Conservation (phyloP, 2,797 vertebrate species). For the Neosilurus mollespiculum region DNA sequence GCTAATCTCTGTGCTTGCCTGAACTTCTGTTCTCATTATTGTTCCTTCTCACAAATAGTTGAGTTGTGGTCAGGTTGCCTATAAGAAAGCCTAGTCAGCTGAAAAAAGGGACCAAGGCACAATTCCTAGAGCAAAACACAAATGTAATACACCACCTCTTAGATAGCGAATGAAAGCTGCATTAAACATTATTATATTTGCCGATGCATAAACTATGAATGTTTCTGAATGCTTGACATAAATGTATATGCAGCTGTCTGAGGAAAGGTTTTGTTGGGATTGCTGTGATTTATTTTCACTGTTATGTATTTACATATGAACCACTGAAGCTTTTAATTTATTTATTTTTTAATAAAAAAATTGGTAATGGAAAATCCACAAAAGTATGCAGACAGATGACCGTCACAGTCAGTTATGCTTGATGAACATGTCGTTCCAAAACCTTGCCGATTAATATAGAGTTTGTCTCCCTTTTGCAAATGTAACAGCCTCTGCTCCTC, state of each 20-base stretch:
- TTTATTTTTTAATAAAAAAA: too few relatives aligned
- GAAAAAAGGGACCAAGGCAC: not conserved
- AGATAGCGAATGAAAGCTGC: not conserved
- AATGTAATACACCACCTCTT: not conserved
- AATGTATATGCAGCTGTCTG: not conserved
- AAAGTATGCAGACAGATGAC: not conserved
- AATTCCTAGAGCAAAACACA: not conserved
- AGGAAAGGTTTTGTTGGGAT: too few relatives aligned
- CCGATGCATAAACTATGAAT: not conserved
- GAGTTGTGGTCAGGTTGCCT: slow-evolving; percentile 2
- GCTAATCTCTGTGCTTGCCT: slow-evolving; percentile 34
- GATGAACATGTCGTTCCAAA: not conserved
- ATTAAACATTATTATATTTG: not conserved
- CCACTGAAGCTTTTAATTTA: not conserved
- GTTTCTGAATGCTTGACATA: not conserved
- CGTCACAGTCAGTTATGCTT: not conserved
- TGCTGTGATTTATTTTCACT: too few relatives aligned
- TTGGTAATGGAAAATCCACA: too few relatives aligned
- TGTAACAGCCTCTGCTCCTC: not conserved
- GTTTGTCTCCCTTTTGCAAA: not conserved
- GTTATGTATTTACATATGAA: not conserved
- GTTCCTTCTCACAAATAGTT: slow-evolving; percentile 1
- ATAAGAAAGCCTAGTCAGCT: not conserved
- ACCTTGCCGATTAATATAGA: not conserved
- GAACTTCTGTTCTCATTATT: slow-evolving; percentile 17